A percentile compares a stretch with the other conserved stretches of the same genome.
These are phyloP conservation scores for Drosophila lacicola DNA, from an alignment of 2,888 invertebrate species.

Conservation along the genomic window DNA sequence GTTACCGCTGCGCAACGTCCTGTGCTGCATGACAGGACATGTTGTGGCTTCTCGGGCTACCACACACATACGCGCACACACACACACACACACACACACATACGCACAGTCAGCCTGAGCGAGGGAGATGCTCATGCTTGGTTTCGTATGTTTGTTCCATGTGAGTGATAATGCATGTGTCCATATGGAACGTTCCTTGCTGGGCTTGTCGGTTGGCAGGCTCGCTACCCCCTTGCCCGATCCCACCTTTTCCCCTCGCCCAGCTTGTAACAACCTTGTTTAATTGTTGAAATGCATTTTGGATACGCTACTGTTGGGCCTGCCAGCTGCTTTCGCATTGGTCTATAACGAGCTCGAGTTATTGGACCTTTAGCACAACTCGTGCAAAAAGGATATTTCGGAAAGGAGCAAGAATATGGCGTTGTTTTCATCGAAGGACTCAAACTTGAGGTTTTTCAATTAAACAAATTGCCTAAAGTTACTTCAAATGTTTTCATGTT, in stretches of 20 bases:
- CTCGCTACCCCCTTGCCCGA: background rate
- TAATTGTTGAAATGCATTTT: slow-evolving; percentile 70
- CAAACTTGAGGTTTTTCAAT: slow-evolving; percentile 8
- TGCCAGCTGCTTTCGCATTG: slow-evolving; percentile 18
- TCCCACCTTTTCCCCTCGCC: background rate
- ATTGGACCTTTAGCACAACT: background rate
- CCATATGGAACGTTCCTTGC: slow-evolving; percentile 49
- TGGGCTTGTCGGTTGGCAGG: slow-evolving; percentile 19
- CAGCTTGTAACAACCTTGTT: slow-evolving; percentile 16
- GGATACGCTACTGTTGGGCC: slow-evolving; percentile 18
- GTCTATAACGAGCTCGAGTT: slow-evolving; percentile 15
- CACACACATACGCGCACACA: slow-evolving; percentile 40
- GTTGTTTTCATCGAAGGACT: slow-evolving; percentile 4
- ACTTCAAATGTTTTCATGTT: background rate
- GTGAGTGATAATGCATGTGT: slow-evolving; percentile 63
- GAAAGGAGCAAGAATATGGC: slow-evolving; percentile 1
- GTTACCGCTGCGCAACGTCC: slow-evolving; percentile 70
- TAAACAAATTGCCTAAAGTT: background rate
- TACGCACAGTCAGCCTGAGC: background rate
- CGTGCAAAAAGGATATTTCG: background rate
- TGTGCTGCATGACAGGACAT: slow-evolving; percentile 80
- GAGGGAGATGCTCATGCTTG: slow-evolving; percentile 28
- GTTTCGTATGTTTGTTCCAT: slow-evolving; percentile 64
- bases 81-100: slow-evolving; percentile 10
- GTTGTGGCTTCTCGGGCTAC: slow-evolving; percentile 73